Percentiles rank a stretch among this genome's conserved stretches.
phyloP scores from a whole-genome alignment of 2,797 vertebrate genomes.

The Sebastes dallii region DNA sequence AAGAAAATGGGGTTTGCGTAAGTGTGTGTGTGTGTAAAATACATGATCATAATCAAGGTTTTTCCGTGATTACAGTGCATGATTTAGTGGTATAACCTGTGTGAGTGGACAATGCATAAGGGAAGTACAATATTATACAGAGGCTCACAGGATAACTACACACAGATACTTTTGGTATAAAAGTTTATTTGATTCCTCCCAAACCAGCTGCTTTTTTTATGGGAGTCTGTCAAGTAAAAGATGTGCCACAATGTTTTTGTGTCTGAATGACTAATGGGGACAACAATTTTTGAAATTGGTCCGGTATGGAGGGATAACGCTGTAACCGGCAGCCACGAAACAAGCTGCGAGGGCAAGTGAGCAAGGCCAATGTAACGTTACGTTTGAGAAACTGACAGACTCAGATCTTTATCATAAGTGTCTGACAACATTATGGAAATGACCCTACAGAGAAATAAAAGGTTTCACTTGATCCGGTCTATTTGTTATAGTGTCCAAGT shows the following conservation, averaged over 20 bases:
- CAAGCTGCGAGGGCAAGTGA: too few species aligned
- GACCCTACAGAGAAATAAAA: too few species aligned
- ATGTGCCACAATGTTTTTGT: not conserved
- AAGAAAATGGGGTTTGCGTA: not conserved
- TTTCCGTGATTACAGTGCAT: not conserved
- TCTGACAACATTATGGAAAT: too few species aligned
- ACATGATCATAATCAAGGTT: not conserved
- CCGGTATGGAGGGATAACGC: too few species aligned
- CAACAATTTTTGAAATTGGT: too few species aligned
- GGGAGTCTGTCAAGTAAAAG: not conserved
- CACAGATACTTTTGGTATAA: not conserved
- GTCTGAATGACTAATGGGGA: too few species aligned
- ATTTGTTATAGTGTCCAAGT: too few species aligned
- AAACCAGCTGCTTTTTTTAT: not conserved
- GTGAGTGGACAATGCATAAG: not conserved
- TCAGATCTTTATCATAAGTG: too few species aligned
- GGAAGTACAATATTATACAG: not conserved
- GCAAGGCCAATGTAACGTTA: too few species aligned
- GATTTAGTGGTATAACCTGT: slow-evolving; percentile 4
- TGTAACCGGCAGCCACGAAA: too few species aligned
- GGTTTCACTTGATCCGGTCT: too few species aligned
- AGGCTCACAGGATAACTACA: not conserved
- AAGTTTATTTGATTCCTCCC: not conserved
- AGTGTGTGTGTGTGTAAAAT: not conserved
- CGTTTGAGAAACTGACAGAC: too few species aligned